These are phyloP conservation scores for Fragum whitleyi DNA, from an alignment of 2,888 invertebrate species.

Conservation along the genomic window DNA sequence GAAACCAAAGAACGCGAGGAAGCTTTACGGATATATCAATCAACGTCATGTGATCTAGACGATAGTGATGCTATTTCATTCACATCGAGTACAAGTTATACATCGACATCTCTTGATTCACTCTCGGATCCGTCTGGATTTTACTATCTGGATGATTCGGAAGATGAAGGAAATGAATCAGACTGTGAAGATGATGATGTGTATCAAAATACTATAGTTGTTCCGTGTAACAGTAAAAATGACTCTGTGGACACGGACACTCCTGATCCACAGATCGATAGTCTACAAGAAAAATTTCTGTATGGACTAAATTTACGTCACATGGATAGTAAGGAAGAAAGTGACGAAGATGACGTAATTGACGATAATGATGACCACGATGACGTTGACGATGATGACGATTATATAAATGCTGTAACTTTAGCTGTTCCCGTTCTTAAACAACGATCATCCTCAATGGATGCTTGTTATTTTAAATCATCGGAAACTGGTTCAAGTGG, in stretches of 20 bases:
- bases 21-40: slow-evolving; percentile 48
- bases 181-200: slow-evolving; percentile 59
- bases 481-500: slow-evolving; percentile 26
- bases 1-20: slow-evolving; percentile 51
- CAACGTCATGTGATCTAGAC: slow-evolving; percentile 19
- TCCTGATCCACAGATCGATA: not conserved
- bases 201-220: slow-evolving; percentile 6
- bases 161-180: slow-evolving; percentile 64
- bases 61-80: slow-evolving; percentile 58
- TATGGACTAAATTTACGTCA: slow-evolving; percentile 52
- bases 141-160: slow-evolving; percentile 61
- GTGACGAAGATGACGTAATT: slow-evolving; percentile 34
- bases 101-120: slow-evolving; percentile 62
- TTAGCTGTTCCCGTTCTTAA: slow-evolving; percentile 79
- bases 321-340: slow-evolving; percentile 60
- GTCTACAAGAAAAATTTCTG: slow-evolving; percentile 38
- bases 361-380: slow-evolving; percentile 48
- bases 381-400: slow-evolving; percentile 51
- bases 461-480: slow-evolving; percentile 68
- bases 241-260: not conserved
- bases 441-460: slow-evolving; percentile 81
- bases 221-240: slow-evolving; percentile 2
- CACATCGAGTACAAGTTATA: slow-evolving; percentile 68
- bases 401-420: slow-evolving; percentile 77
- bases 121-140: slow-evolving; percentile 63